A percentile compares a stretch with the other conserved stretches of the same genome.
Conservation (phyloP, 1,140 invertebrate species). For the Magallana angulata region DNA sequence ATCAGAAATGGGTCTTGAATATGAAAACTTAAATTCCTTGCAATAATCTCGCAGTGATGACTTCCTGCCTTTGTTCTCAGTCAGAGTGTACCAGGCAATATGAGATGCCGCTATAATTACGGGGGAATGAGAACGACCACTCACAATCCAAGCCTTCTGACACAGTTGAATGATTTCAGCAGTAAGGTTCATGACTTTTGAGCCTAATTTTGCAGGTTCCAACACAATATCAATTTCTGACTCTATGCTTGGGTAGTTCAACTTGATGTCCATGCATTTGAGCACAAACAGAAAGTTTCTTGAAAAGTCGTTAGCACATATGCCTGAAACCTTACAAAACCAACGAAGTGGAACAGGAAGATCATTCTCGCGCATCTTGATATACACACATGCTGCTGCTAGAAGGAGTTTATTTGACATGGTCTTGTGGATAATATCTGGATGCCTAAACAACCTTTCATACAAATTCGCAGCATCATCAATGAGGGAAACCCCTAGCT, state of each 20-base stretch:
- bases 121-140: not conserved
- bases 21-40: not conserved
- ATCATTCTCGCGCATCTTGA: slow-evolving; percentile 1
- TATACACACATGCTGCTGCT: slow-evolving; percentile 16
- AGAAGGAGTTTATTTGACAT: not conserved
- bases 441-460: slow-evolving; percentile 4
- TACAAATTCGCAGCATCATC: slow-evolving; percentile 15
- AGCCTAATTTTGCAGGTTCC: slow-evolving; percentile 2
- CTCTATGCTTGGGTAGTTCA: not conserved
- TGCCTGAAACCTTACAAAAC: slow-evolving; percentile 15
- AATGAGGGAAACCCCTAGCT: not conserved
- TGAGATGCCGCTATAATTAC: not conserved
- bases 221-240: slow-evolving; percentile 4
- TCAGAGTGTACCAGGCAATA: slow-evolving; percentile 7
- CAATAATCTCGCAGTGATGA: slow-evolving; percentile 23
- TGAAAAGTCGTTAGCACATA: slow-evolving; percentile 3
- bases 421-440: not conserved
- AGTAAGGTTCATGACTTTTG: not conserved
- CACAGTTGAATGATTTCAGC: not conserved
- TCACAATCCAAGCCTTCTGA: slow-evolving; percentile 6
- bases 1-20: not conserved
- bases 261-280: not conserved
- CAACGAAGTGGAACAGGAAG: not conserved
- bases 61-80: not conserved
- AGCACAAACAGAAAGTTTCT: slow-evolving; percentile 14